Evolutionary conservation across 2,113 vertebrate species (phyloP).

Genomic region (Callionymus lyra): DNA sequence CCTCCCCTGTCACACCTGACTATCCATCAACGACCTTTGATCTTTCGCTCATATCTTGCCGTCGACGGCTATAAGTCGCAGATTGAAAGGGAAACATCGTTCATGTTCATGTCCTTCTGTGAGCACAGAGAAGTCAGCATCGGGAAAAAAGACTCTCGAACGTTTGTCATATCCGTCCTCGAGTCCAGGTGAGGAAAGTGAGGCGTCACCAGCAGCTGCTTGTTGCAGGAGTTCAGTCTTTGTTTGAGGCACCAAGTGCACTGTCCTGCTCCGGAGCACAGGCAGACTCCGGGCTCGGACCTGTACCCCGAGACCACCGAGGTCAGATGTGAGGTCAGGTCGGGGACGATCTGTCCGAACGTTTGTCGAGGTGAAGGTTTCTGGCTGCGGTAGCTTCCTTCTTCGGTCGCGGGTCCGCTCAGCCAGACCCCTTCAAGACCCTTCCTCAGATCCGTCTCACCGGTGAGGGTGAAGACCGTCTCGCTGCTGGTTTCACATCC

Average conservation of each 20-base stretch:
- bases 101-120: constrained; percentile 27
- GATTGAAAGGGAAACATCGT: constrained; percentile 45
- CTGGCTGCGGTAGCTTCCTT: constrained; percentile 47
- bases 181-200: background rate
- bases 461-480: constrained; percentile 22
- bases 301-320: constrained; percentile 51
- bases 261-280: constrained; percentile 48
- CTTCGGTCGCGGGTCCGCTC: constrained; percentile 12
- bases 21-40: constrained; percentile 5
- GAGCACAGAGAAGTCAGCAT: constrained; percentile 34
- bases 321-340: constrained; percentile 25
- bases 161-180: constrained; percentile 28
- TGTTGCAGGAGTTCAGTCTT: constrained; percentile 10
- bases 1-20: constrained; percentile 14
- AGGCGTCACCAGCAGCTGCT: background rate
- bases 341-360: constrained; percentile 21
- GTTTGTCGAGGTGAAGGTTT: constrained; percentile 14
- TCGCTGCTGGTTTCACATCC: constrained; percentile 59
- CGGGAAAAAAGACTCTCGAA: constrained; percentile 26
- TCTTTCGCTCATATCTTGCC: constrained; percentile 20
- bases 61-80: constrained; percentile 49
- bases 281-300: constrained; percentile 41
- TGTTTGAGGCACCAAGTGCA: constrained; percentile 55
- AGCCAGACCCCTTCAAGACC: constrained; percentile 46
- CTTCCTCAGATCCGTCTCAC: constrained; percentile 3